Evolutionary conservation across 2,113 vertebrate species (phyloP), one percentile per base, ranked within the genome.

Genomic region (Crotalus viridis): DNA sequence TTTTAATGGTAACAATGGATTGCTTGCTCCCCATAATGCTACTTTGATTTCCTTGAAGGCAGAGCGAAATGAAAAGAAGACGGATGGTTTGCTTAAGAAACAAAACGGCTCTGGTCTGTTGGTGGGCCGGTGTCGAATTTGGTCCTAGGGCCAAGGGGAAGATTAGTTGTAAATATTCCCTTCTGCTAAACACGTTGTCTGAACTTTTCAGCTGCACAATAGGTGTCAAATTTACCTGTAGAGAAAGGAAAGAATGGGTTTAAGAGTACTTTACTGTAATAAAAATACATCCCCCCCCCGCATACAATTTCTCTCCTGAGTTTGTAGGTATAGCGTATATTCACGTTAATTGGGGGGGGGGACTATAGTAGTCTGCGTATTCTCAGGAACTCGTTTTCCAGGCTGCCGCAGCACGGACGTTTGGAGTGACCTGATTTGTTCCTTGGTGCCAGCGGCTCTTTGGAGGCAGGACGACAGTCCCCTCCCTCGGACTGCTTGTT

Each of bases 381-480:
- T 39, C 39, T 59, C 88, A n/a, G 39, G 51, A 51, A 54, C 33
- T 43, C 17, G 28, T 69, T 69, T 56, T 81, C 74, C 74, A 81
- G 69, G 33, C 7, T 21, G 33, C 17, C 74, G 33, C 74, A 81
- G 74, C 33, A 17, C 33, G 17, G 74, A 10, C 15, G 69, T 13
- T 33, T 39, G 74, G 74, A 81, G 3, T 95, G 93, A 88, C 91
- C 96, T 85, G 93, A 9, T 19, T 51, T 48, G 7, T 22, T 28
- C 69, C 22, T 10, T 4, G 81, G 26, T 17, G 55, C 69, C 48
- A 15, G 7, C 5, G 43, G 21, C 51, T 86, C 81, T 51, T 15
- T 10, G 39, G 85, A 51, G 64, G 90, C 64, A 26, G n/a, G 61
- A 24, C 64, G 54, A 24, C 4, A 43, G 48, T 24, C 74, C 54